Base-by-base conservation (phyloP, 1,140 invertebrate genomes). In the Camponotus floridanus region DNA sequence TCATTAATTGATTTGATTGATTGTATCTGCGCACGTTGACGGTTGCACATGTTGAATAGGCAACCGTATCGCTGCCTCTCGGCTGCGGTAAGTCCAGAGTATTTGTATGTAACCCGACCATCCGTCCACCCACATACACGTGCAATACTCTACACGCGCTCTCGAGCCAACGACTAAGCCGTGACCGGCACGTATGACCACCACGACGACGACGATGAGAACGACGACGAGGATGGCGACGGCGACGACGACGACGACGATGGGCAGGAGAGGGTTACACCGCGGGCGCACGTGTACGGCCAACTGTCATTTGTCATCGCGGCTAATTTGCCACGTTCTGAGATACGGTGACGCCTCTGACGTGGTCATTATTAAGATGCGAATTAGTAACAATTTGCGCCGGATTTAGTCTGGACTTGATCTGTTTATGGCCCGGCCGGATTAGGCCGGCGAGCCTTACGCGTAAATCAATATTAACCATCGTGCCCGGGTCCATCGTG, bases 301-400 rank as follows among this genome's bases (percentile, higher is more conserved):
- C 89, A 88, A 92, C 91, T 92, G 93, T 94, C 94, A 94, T 95
- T 95, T 94, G 93, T 95, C 94, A 95, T 94, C 91, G 94, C 76
- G 93, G 91, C 94, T 95, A 95, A 95, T 95, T 95, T 95, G 94
- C 94, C 94, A 91, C 92, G 93, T 95, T 94, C 94, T 95, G 94
- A 95, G 94, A 95, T 95, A 95, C 93, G 94, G 93, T 94, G 94
- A 95, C 94, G 94, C 93, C 92, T 94, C 94, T 95, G 94, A 95
- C 94, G 94, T 92, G 93, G 92, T 94, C 94, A 94, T 95, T 95
- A 95, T 95, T 95, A 95, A 95, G 94, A 95, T 95, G 94, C 94
- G 94, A 95, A 95, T 95, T 95, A 95, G 93, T 95, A 95, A 95
- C 94, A 95, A 95, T 95, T 95, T 95, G 94, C 93, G 93, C 94